These are phyloP conservation scores for Palloptera scutellata DNA, from an alignment of 2,888 invertebrate species.

Conservation along the genomic window DNA sequence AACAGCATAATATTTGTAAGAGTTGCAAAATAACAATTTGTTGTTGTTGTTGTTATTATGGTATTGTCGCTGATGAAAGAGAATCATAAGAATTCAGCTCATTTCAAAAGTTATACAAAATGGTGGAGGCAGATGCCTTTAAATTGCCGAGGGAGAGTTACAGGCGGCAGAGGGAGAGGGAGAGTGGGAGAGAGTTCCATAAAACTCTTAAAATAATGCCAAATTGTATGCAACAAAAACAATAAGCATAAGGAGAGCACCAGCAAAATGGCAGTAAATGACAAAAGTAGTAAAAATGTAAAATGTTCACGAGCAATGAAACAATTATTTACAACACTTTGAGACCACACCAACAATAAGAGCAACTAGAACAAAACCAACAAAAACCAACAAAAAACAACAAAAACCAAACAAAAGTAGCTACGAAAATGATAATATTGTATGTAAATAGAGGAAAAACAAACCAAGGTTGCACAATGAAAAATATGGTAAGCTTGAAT, in stretches of 20 bases:
- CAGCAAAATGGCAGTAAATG: constrained; percentile 2
- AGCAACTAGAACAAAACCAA: constrained; percentile 4
- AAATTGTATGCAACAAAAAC: constrained; percentile 15
- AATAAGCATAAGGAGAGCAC: background rate
- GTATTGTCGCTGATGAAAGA: too few species aligned
- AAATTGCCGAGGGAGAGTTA: too few species aligned
- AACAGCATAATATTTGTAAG: too few species aligned
- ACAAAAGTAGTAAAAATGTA: constrained; percentile 28
- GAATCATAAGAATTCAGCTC: too few species aligned
- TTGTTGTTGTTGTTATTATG: too few species aligned
- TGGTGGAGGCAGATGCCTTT: too few species aligned
- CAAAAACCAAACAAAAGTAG: background rate
- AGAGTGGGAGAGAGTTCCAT: too few species aligned
- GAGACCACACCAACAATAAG: constrained; percentile 17
- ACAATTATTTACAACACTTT: constrained; percentile 40
- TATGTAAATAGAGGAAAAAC: background rate
- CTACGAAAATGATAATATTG: background rate
- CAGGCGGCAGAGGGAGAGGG: background rate
- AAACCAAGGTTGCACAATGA: background rate
- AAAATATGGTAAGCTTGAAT: background rate
- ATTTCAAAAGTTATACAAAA: background rate
- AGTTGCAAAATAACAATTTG: too few species aligned
- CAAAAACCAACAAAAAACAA: background rate
- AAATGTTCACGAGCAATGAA: constrained; percentile 39
- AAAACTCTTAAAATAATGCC: constrained; percentile 6